These are phyloP conservation scores for Amblyteles armatorius DNA, from an alignment of 2,888 invertebrate species.

Conservation along the genomic window DNA sequence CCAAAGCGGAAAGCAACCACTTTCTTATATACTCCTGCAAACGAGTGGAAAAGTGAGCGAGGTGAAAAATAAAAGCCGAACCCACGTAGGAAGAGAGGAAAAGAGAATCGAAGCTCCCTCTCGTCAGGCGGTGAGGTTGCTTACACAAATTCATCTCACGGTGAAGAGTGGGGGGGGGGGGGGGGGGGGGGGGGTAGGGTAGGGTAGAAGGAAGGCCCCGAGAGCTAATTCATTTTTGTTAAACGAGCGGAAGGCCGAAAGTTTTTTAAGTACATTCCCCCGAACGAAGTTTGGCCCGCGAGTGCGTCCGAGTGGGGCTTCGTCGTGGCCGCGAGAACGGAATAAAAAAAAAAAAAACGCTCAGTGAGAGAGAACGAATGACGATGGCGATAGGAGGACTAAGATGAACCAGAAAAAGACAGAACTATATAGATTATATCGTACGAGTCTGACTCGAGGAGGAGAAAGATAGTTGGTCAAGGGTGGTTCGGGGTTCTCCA, in stretches of 20 bases:
- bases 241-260: constrained; percentile 79
- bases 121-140: constrained; percentile 62
- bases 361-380: constrained; percentile 21
- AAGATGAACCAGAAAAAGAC: constrained; percentile 26
- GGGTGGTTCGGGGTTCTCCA: constrained; percentile 34
- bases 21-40: constrained; percentile 48
- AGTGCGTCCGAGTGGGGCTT: constrained; percentile 43
- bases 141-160: constrained; percentile 79
- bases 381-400: constrained; percentile 40
- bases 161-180: constrained; percentile 53
- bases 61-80: constrained; percentile 51
- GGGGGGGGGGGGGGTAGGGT: no score
- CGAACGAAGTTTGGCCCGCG: constrained; percentile 57
- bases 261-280: constrained; percentile 79
- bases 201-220: constrained; percentile 27
- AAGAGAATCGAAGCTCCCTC: constrained; percentile 63
- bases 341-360: constrained; percentile 5
- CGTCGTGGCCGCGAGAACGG: constrained; percentile 5
- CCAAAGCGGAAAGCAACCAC: constrained; percentile 46
- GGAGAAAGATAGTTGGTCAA: constrained; percentile 18
- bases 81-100: constrained; percentile 52
- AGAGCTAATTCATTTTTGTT: constrained; percentile 82
- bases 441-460: constrained; percentile 3
- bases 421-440: constrained; percentile 30
- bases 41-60: constrained; percentile 48